Percentiles rank a stretch among this genome's conserved stretches.
These are phyloP conservation scores for Cheilosia impressa DNA, from an alignment of 2,888 invertebrate species.

Conservation along the genomic window DNA sequence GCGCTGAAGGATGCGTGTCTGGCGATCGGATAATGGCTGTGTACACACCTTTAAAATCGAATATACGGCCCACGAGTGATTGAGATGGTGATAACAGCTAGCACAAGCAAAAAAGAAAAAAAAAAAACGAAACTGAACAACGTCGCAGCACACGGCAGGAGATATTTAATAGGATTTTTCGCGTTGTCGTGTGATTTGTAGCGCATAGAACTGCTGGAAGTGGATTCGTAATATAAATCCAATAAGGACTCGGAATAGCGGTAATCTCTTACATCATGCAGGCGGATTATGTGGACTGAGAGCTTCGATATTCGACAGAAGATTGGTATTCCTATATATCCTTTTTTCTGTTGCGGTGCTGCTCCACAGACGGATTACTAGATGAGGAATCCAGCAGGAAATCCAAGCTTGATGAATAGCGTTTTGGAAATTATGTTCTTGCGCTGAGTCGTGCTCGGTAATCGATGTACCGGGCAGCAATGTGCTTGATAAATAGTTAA, in stretches of 20 bases:
- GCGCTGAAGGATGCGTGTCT: conserved; percentile 61
- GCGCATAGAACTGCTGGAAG: conserved; percentile 35
- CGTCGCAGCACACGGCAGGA: background rate
- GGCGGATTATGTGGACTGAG: conserved; percentile 31
- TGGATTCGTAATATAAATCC: conserved; percentile 44
- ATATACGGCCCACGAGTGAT: conserved; percentile 54
- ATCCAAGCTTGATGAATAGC: background rate
- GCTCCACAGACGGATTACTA: background rate
- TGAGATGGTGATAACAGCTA: conserved; percentile 50
- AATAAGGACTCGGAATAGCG: conserved; percentile 53
- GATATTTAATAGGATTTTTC: conserved; percentile 54
- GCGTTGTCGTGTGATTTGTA: conserved; percentile 56
- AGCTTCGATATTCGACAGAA: too few relatives aligned
- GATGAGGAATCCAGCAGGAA: background rate
- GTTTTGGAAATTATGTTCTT: conserved; percentile 16
- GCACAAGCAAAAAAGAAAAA: background rate
- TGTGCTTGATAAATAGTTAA: conserved; percentile 36
- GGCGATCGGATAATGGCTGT: conserved; percentile 61
- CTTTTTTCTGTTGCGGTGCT: background rate
- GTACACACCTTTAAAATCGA: conserved; percentile 72
- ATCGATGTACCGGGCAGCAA: conserved; percentile 16
- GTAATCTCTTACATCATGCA: conserved; percentile 58
- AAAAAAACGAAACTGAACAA: too few relatives aligned
- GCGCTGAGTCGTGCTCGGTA: conserved; percentile 11
- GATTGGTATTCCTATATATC: too few relatives aligned